Base-by-base conservation (phyloP, 2,113 vertebrate genomes). In the Istiophorus platypterus region DNA sequence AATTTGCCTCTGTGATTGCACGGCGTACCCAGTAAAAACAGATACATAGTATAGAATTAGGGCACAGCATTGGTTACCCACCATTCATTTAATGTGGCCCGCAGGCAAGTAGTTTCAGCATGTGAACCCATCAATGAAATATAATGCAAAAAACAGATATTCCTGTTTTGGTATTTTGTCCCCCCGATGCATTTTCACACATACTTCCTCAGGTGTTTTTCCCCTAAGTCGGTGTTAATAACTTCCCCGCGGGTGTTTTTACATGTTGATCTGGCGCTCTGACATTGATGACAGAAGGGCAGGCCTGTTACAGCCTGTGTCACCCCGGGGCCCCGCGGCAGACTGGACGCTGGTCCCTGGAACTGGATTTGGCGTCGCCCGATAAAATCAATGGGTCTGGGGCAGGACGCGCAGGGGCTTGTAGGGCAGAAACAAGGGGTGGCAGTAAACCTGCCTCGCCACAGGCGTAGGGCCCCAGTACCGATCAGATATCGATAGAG, bases 381-480 rank as follows among this genome's bases (percentile, higher is more conserved):
- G 4, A 93, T 91, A 90, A 93, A 94, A 95, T 95, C 93, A 85
- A 94, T 94, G 79, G 86, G 93, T 92, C 90, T 92, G 90, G 88
- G 83, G 47, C 77, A 69, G 79, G 80, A 88, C 84, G 82, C 61
- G 75, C 72, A 54, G 65, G 45, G 71, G 68, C 47, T 66, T 80
- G 75, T 82, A 59, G 87, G 86, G 76, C 84, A 83, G 67, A 68
- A 68, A 26, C 37, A 69, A 65, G 31, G 78, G 51, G 71, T n/a
- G 39, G 70, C 65, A 41, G 6, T 71, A 31, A 9, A n/a, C 52
- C 22, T 41, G 31, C 65, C 62, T 39, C 12, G 37, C 58, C 64
- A 63, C 59, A n/a, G 24, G n/a, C n/a, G n/a, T n/a, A n/a, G n/a
- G n/a, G n/a, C n/a, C n/a, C n/a, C n/a, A n/a, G n/a, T n/a, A n/a